These are phyloP conservation scores for Baryphthengus martii DNA, from an alignment of 2,113 vertebrate species.

Conservation along the genomic window DNA sequence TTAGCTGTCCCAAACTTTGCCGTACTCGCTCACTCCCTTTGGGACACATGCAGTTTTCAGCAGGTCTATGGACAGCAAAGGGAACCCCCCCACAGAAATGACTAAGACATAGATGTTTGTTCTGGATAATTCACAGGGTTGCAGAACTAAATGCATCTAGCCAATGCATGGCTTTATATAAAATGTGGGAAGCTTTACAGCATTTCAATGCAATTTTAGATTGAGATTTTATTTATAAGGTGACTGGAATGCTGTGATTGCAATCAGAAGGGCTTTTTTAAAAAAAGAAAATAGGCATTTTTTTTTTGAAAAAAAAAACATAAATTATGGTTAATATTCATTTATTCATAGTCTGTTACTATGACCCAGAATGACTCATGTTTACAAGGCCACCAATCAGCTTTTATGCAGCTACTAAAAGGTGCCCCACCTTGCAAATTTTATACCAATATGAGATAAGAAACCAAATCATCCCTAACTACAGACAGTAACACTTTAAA, in stretches of 20 bases:
- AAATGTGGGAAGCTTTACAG: neutral
- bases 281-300: neutral
- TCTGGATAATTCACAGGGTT: neutral
- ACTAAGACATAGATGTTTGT: neutral
- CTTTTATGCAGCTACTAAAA: neutral
- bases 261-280: neutral
- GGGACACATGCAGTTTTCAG: neutral
- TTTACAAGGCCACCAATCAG: neutral
- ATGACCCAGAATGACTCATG: neutral
- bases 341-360: neutral
- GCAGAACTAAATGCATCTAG: neutral
- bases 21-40: neutral
- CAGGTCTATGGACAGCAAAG: neutral
- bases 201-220: neutral
- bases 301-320: neutral
- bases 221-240: neutral
- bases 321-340: neutral
- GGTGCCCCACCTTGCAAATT: neutral
- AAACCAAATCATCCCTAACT: neutral
- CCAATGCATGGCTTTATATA: neutral
- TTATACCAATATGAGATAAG: neutral
- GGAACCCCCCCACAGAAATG: neutral
- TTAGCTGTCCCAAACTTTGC: neutral
- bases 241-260: neutral
- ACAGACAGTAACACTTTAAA: neutral